A percentile compares a stretch with the other conserved stretches of the same genome.
These are phyloP conservation scores for Ailurus styani DNA, from an alignment of 2,113 vertebrate species.

Conservation along the genomic window DNA sequence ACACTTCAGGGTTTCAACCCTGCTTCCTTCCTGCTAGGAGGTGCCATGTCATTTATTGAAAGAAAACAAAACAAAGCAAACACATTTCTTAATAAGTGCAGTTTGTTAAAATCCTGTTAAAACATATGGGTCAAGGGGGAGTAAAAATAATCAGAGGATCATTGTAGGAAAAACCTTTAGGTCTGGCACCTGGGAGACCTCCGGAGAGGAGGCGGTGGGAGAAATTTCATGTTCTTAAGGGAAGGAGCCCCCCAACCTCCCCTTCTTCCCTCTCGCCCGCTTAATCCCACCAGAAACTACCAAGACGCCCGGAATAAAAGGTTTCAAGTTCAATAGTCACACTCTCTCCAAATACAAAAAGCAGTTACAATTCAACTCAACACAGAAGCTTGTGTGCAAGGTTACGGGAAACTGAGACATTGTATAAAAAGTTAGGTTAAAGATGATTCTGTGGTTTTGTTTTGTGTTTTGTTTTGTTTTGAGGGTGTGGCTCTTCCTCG, in stretches of 20 bases:
- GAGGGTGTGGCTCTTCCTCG: constrained; percentile 62
- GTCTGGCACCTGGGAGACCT: constrained; percentile 18
- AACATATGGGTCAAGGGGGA: constrained; percentile 43
- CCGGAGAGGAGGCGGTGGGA: not conserved
- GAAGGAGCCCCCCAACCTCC: not conserved
- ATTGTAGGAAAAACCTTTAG: constrained; percentile 2
- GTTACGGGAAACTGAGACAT: constrained; percentile 75
- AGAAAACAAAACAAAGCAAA: constrained; percentile 58
- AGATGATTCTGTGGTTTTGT: constrained; percentile 62
- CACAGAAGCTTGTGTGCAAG: constrained; percentile 80
- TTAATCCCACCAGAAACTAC: constrained; percentile 68
- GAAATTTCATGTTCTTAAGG: not conserved
- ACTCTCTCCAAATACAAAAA: constrained; percentile 87
- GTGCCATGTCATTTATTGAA: constrained; percentile 72
- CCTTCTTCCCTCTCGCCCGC: constrained; percentile 37
- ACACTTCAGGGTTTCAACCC: constrained; percentile 43
- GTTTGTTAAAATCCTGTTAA: constrained; percentile 70
- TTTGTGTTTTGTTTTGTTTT: constrained; percentile 28
- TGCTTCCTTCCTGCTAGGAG: constrained; percentile 64
- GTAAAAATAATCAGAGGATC: constrained; percentile 47
- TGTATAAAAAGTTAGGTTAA: constrained; percentile 77
- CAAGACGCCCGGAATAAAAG: constrained; percentile 65
- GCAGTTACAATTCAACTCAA: constrained; percentile 79
- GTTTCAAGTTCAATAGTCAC: constrained; percentile 81
- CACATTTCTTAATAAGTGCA: constrained; percentile 71